phyloP scores from a whole-genome alignment of 2,113 vertebrate genomes.

The Numida meleagris region DNA sequence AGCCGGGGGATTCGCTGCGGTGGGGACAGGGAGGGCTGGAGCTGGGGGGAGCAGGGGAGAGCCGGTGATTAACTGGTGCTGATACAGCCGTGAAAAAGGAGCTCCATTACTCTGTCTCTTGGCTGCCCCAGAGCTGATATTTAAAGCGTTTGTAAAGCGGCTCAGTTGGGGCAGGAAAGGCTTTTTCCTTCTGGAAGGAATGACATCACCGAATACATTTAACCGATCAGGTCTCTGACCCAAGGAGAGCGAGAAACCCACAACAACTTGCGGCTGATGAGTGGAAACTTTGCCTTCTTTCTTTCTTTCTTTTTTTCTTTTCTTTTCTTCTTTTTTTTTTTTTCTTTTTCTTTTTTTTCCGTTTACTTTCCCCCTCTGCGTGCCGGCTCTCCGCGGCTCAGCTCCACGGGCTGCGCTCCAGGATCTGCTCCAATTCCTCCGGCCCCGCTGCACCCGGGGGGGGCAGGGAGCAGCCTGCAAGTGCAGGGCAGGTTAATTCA shows the following conservation, averaged over 20 bases:
- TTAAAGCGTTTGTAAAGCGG: not conserved
- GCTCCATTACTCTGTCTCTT: not conserved
- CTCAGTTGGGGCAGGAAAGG: slow-evolving; percentile 24
- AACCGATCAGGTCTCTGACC: slow-evolving; percentile 40
- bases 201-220: slow-evolving; percentile 50
- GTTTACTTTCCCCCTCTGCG: not conserved
- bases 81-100: not conserved
- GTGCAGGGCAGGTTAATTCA: not conserved
- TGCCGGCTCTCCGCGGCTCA: not conserved
- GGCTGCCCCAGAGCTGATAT: not conserved
- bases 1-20: not conserved
- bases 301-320: not conserved
- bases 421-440: not conserved
- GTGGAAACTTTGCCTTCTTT: slow-evolving; percentile 42
- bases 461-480: not conserved
- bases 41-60: not conserved
- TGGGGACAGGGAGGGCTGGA: not conserved
- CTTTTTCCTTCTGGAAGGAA: slow-evolving; percentile 66
- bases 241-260: slow-evolving; percentile 31
- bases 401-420: not conserved
- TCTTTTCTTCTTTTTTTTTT: too few relatives aligned
- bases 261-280: slow-evolving; percentile 26
- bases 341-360: not conserved
- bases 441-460: not conserved
- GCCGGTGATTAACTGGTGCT: not conserved